Conservation (phyloP, 1,140 invertebrate genomes). For the Oncopodura yosiiana region DNA sequence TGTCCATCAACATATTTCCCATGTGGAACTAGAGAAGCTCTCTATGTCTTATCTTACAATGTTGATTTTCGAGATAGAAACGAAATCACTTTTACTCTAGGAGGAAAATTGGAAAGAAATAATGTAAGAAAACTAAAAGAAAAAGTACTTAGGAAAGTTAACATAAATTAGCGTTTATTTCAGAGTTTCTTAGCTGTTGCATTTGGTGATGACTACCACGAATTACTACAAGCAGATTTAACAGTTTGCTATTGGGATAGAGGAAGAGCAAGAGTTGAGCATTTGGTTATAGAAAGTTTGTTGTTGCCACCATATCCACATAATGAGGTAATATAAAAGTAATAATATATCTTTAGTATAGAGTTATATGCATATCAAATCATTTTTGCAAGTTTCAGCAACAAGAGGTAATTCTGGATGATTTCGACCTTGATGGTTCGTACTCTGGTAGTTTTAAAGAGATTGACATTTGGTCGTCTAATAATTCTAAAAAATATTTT, state of each 20-base stretch:
- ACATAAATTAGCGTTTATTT: neutral
- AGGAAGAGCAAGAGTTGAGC: constrained; percentile 26
- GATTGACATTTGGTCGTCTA: neutral
- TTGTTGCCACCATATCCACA: constrained; percentile 9
- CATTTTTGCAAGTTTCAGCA: no score
- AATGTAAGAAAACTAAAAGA: constrained; percentile 15
- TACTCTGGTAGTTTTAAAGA: neutral
- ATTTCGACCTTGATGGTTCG: neutral
- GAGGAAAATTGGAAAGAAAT: constrained; percentile 22
- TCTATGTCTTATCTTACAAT: constrained; percentile 22
- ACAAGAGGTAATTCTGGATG: no score
- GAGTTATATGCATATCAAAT: no score
- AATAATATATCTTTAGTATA: neutral
- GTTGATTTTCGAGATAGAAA: constrained; percentile 18
- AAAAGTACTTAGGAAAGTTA: neutral
- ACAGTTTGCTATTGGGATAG: constrained; percentile 27
- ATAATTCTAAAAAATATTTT: neutral
- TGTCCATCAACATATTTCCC: constrained; percentile 18
- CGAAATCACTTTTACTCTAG: constrained; percentile 31
- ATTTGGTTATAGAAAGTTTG: constrained; percentile 28
- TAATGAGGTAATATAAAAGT: constrained; percentile 20
- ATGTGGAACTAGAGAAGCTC: constrained; percentile 21
- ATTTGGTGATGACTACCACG: constrained; percentile 27
- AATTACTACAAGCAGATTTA: constrained; percentile 26
- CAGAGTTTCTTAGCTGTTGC: constrained; percentile 32